Evolutionary conservation across 2,888 invertebrate genomes (phyloP).

Genomic region (Himalopsyche japonica): DNA sequence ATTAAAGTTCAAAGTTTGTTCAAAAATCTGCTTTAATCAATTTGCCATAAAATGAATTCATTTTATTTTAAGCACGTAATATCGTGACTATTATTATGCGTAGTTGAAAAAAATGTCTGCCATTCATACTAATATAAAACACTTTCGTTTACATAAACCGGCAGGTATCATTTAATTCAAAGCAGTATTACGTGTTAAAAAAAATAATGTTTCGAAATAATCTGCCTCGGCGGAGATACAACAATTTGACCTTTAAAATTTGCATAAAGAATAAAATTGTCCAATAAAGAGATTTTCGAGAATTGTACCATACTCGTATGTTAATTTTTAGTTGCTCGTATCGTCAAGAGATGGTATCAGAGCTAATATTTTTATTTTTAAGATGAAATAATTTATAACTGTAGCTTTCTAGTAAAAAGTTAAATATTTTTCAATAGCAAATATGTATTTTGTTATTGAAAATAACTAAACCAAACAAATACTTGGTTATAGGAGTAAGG

Average conservation of each 20-base stretch:
- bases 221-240: not conserved
- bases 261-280: not conserved
- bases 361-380: not conserved
- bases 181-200: not conserved
- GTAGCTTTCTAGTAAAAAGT: too few relatives aligned
- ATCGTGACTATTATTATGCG: constrained; percentile 4
- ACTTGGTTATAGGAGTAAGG: too few relatives aligned
- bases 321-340: not conserved
- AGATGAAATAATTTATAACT: too few relatives aligned
- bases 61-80: too few relatives aligned
- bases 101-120: constrained; percentile 4
- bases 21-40: too few relatives aligned
- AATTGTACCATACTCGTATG: not conserved
- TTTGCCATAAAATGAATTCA: too few relatives aligned
- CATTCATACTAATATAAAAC: not conserved
- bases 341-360: not conserved
- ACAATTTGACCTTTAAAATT: not conserved
- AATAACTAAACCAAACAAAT: too few relatives aligned
- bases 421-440: too few relatives aligned
- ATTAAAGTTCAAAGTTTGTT: too few relatives aligned
- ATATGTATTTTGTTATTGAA: too few relatives aligned
- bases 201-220: not conserved
- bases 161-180: not conserved
- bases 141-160: not conserved
- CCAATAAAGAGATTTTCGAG: not conserved